Percentiles rank a stretch among this genome's conserved stretches.
Conservation (phyloP, 2,113 vertebrate species). For the Phyllostomus hastatus region DNA sequence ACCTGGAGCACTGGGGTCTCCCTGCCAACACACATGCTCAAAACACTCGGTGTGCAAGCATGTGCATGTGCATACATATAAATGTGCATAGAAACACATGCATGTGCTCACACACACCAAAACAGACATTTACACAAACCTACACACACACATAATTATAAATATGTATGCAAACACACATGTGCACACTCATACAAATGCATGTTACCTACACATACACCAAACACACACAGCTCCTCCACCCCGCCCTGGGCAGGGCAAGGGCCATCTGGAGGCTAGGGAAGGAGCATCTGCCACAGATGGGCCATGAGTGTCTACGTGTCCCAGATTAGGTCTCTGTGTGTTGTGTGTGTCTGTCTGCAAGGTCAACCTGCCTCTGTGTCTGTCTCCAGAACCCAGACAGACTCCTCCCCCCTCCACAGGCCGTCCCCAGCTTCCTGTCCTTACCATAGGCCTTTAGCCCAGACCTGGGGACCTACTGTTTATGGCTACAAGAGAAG, state of each 20-base stretch:
- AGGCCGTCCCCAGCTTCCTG: not conserved
- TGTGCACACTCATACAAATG: not conserved
- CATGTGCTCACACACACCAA: not conserved
- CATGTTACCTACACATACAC: not conserved
- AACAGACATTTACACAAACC: not conserved
- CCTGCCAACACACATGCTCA: not conserved
- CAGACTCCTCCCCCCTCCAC: not conserved
- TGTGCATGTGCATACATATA: not conserved
- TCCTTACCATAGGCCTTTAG: not conserved
- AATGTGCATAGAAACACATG: not conserved
- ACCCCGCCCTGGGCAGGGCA: not conserved
- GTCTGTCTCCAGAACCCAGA: not conserved
- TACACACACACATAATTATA: not conserved
- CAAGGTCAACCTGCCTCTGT: not conserved
- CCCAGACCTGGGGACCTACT: not conserved
- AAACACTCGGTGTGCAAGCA: not conserved
- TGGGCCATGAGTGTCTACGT: accelerated
- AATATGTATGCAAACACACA: not conserved
- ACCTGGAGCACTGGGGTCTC: not conserved
- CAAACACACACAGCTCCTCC: not conserved
- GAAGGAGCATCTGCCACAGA: not conserved
- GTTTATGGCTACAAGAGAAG: not conserved
- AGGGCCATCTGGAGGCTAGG: not conserved
- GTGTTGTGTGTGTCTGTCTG: not conserved
- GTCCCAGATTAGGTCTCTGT: not conserved